Base-by-base conservation (phyloP, 2,797 vertebrate species). In the Chiroxiphia lanceolata region DNA sequence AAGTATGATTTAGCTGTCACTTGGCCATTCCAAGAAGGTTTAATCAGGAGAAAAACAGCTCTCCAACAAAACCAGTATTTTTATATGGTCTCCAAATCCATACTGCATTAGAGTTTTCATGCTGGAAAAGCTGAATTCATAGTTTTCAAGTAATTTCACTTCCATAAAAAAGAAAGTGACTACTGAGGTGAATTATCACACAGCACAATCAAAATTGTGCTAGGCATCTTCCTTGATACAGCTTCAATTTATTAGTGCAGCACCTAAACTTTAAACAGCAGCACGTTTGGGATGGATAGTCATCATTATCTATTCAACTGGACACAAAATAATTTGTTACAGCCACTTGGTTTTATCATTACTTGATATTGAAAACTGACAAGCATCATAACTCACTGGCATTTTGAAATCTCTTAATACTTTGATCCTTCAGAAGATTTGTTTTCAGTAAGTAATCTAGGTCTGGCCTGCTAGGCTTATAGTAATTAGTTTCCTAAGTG, bases 241-340 rank as follows among this genome's bases (percentile, higher is more conserved):
- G 63, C 29, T 88, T 42, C 23, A 27, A 59, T 71, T 82, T 76
- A 72, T 45, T 42, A 69, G 51, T 48, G 70, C 56, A 79, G 68
- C 60, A 74, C 17, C 83, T 44, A 8, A 84, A 91, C 47, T 67
- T 88, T 34, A 75, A 79, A 56, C 50, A 81, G 76, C 15, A 40
- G 69, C 78, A 78, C 3, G 8, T 76, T 84, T 67, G 38, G 86
- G 80, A 82, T 85, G 83, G 86, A 67, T 27, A 79, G 25, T 74
- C 67, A 53, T 74, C 38, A 53, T 90, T 91, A 93, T 33, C 80
- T 84, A 77, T 90, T 95, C 91, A 87, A 47, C 74, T 79, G 85
- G 85, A 91, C 77, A 83, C 89, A 95, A 97, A 92, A 92, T 92
- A 93, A 95, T 91, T 94, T 92, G 93, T 92, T 88, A 91, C 91